Conservation (phyloP, 2,888 invertebrate species). For the Drosophila buzzatii region DNA sequence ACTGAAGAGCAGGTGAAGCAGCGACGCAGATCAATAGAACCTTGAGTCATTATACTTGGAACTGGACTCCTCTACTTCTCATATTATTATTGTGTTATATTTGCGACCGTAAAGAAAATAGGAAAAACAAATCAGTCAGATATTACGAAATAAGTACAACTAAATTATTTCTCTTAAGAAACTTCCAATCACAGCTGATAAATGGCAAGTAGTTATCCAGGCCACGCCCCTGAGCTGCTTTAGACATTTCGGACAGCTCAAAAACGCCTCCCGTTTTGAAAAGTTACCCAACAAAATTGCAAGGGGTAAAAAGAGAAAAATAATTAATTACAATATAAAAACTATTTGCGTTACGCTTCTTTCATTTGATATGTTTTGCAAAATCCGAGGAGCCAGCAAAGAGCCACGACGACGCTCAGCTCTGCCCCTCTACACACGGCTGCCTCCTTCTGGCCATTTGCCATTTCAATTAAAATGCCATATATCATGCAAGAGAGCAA, state of each 20-base stretch:
- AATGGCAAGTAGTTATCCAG: constrained; percentile 20
- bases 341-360: constrained; percentile 45
- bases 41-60: too few species aligned
- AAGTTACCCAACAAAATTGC: constrained; percentile 15
- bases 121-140: neutral
- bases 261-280: neutral
- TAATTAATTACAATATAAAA: constrained; percentile 58
- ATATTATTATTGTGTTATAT: neutral
- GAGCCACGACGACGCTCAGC: neutral
- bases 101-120: neutral
- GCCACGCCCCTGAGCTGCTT: constrained; percentile 20
- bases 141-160: neutral
- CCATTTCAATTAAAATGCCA: constrained; percentile 77
- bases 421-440: neutral
- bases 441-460: constrained; percentile 46
- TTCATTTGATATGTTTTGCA: constrained; percentile 46
- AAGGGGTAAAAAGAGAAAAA: neutral
- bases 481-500: constrained; percentile 53
- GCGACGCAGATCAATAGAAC: too few species aligned
- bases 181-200: constrained; percentile 36
- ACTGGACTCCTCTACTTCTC: neutral
- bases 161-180: neutral
- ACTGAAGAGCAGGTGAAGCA: too few species aligned
- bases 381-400: constrained; percentile 14
- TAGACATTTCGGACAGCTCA: constrained; percentile 24